Percentiles rank a stretch among this genome's conserved stretches.
Conservation (phyloP, 1,140 invertebrate species). For the Drosophila melanica region DNA sequence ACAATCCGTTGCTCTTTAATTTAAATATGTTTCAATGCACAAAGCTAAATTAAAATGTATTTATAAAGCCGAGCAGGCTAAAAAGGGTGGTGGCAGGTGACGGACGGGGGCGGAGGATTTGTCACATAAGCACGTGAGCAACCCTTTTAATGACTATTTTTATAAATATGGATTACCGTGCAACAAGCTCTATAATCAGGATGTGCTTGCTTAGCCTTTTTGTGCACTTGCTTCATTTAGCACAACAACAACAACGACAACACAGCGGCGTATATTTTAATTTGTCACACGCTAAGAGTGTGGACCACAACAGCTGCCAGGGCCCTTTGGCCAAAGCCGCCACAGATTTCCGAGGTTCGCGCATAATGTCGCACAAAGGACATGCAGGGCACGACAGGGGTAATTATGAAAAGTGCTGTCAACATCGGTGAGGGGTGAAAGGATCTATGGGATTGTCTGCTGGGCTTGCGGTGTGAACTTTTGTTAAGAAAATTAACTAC, state of each 20-base stretch:
- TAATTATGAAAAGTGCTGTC: conserved; percentile 46
- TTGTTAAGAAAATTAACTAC: conserved; percentile 9
- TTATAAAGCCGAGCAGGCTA: conserved; percentile 52
- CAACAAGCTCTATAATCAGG: conserved; percentile 60
- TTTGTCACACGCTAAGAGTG: conserved; percentile 59
- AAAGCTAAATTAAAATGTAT: conserved; percentile 81
- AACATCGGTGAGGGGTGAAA: conserved; percentile 18
- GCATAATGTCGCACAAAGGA: conserved; percentile 4
- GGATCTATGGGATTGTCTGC: conserved; percentile 4
- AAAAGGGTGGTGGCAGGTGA: neutral
- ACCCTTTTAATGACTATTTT: conserved; percentile 77
- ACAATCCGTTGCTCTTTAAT: conserved; percentile 78
- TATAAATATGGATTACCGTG: conserved; percentile 69
- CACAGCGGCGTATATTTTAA: conserved; percentile 25
- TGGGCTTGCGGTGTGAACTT: conserved; percentile 23
- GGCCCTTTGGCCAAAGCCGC: conserved; percentile 39
- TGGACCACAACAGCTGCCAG: conserved; percentile 55
- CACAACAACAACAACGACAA: conserved; percentile 38
- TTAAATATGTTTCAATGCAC: conserved; percentile 82
- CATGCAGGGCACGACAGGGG: neutral
- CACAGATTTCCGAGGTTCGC: conserved; percentile 9
- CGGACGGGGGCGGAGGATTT: neutral
- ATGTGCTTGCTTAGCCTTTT: conserved; percentile 43
- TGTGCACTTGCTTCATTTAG: conserved; percentile 79
- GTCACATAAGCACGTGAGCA: conserved; percentile 27